Percentiles rank a stretch among this genome's conserved stretches.
Evolutionary conservation across 2,797 vertebrate genomes (phyloP).

Genomic region (Gadopsis bispinosus): DNA sequence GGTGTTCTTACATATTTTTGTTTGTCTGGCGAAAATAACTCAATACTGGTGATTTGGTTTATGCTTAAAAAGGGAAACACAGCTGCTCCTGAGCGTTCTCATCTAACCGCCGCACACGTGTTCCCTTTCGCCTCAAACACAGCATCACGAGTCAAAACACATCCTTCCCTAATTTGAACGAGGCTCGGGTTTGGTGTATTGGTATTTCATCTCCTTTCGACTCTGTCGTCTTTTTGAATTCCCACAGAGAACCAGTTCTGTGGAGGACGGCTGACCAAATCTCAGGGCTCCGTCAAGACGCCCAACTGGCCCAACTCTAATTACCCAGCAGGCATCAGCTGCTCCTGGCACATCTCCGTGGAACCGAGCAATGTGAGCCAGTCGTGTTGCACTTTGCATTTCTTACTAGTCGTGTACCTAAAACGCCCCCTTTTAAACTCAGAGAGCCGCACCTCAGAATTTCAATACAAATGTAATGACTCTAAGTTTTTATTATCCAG

Average conservation of each 20-base stretch:
- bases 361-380: slow-evolving; percentile 86
- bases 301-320: slow-evolving; percentile 94
- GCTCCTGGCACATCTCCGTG: slow-evolving; percentile 93
- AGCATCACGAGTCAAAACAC: not conserved
- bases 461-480: not conserved
- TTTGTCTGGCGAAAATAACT: not conserved
- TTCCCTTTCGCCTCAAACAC: not conserved
- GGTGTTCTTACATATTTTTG: not conserved
- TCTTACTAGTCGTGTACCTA: not conserved
- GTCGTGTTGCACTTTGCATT: not conserved
- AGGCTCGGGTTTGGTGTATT: not conserved
- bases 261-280: slow-evolving; percentile 90
- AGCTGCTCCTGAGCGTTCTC: not conserved
- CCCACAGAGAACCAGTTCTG: slow-evolving; percentile 91
- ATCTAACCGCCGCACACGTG: not conserved
- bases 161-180: not conserved
- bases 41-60: not conserved
- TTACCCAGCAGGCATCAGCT: slow-evolving; percentile 94
- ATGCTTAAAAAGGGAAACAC: not conserved
- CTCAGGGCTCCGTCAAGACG: slow-evolving; percentile 90
- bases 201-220: not conserved
- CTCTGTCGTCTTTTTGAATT: slow-evolving; percentile 11
- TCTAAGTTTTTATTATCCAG: not conserved
- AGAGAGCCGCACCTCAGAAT: not conserved
- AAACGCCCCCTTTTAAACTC: not conserved